Percentiles rank a stretch among this genome's conserved stretches.
Conservation (phyloP, 2,113 vertebrate genomes). For the Oplegnathus fasciatus region DNA sequence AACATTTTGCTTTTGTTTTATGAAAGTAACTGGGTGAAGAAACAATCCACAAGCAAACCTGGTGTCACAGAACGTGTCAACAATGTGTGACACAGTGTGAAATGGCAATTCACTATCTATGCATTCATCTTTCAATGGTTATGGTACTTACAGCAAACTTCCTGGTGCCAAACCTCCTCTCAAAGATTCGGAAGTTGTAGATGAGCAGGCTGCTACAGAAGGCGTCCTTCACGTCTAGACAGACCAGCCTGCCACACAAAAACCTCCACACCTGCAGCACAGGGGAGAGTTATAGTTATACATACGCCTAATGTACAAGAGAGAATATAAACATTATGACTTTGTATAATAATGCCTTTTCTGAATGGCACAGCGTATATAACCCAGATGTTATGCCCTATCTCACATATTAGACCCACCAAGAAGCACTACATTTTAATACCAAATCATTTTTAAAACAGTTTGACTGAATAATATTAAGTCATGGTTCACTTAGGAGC, state of each 20-base stretch:
- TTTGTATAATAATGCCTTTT: not conserved
- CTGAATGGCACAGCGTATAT: not conserved
- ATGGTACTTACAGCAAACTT: constrained; percentile 84
- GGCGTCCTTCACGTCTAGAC: constrained; percentile 86
- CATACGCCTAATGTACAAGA: not conserved
- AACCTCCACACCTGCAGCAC: constrained; percentile 82
- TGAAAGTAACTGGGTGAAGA: not conserved
- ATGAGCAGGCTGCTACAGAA: constrained; percentile 87
- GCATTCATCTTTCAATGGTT: not conserved
- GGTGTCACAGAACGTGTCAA: not conserved
- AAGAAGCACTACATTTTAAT: not conserved
- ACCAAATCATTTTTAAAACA: not conserved
- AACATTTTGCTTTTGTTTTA: not conserved
- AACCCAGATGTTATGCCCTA: not conserved
- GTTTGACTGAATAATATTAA: not conserved
- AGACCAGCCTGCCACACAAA: constrained; percentile 81
- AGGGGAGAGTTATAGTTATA: not conserved
- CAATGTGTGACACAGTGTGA: not conserved
- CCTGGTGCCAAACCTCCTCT: constrained; percentile 85
- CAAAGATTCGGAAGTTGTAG: constrained; percentile 88
- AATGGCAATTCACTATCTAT: not conserved
- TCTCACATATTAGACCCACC: not conserved
- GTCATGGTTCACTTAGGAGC: not conserved
- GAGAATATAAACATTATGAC: not conserved
- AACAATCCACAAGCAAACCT: not conserved